These are phyloP conservation scores for Chromoteleia sp. DNA, from an alignment of 2,888 invertebrate genomes.

Conservation along the genomic window DNA sequence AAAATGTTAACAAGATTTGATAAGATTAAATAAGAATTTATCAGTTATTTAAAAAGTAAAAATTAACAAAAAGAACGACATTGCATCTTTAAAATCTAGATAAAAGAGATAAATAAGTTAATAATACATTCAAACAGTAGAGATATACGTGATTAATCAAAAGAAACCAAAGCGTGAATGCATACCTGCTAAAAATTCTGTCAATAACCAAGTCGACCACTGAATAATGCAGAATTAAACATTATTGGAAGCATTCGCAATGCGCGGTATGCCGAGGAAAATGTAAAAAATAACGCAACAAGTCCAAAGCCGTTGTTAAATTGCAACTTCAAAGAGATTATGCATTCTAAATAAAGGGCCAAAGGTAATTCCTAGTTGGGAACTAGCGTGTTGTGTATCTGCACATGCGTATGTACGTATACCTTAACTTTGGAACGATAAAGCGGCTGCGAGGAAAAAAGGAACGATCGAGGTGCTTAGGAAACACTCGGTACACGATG, in stretches of 20 bases:
- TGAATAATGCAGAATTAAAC: slow-evolving; percentile 35
- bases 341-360: slow-evolving; percentile 62
- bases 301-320: slow-evolving; percentile 62
- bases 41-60: too few relatives aligned
- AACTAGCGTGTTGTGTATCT: slow-evolving; percentile 53
- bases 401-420: slow-evolving; percentile 52
- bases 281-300: slow-evolving; percentile 59
- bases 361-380: slow-evolving; percentile 56
- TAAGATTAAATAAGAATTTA: too few relatives aligned
- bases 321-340: slow-evolving; percentile 66
- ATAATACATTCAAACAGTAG: neutral
- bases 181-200: neutral
- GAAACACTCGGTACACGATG: slow-evolving; percentile 81
- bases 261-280: slow-evolving; percentile 55
- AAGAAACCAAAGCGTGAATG: neutral
- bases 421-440: slow-evolving; percentile 73
- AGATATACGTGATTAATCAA: neutral
- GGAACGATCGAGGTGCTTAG: slow-evolving; percentile 79
- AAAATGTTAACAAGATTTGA: too few relatives aligned
- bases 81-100: too few relatives aligned
- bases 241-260: slow-evolving; percentile 48
- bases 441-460: slow-evolving; percentile 75
- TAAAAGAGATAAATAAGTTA: too few relatives aligned
- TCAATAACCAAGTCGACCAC: neutral
- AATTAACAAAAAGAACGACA: too few relatives aligned